Evolutionary conservation across 2,888 invertebrate species (phyloP).

Genomic region (Platypus cylindrus): DNA sequence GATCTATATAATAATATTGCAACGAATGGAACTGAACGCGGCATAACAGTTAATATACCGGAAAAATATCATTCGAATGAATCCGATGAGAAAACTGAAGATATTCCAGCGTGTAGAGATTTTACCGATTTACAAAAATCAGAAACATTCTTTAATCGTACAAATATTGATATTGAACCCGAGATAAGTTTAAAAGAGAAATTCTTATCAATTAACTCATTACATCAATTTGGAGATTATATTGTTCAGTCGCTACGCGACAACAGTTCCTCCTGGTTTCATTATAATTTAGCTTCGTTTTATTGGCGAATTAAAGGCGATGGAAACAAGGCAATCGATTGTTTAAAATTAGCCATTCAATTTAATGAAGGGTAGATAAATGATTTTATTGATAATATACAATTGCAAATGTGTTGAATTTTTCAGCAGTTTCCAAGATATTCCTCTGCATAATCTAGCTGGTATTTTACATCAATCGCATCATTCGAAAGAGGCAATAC

Average conservation of each 20-base stretch:
- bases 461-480: conserved; percentile 57
- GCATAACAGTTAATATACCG: conserved; percentile 31
- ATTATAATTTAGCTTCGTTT: conserved; percentile 65
- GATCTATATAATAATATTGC: conserved; percentile 54
- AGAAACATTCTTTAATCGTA: conserved; percentile 15
- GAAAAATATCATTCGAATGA: conserved; percentile 13
- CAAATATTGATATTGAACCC: conserved; percentile 22
- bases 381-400: too few relatives aligned
- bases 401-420: too few relatives aligned
- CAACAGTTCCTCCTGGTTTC: conserved; percentile 65
- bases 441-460: conserved; percentile 61
- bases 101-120: conserved; percentile 28
- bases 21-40: conserved; percentile 42
- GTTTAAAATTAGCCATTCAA: conserved; percentile 61
- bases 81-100: conserved; percentile 15
- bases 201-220: conserved; percentile 31
- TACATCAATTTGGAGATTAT: conserved; percentile 47
- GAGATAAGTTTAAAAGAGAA: conserved; percentile 38
- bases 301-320: conserved; percentile 68
- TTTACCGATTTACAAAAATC: conserved; percentile 16
- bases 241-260: conserved; percentile 46
- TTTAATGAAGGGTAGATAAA: conserved; percentile 53
- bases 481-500: conserved; percentile 56
- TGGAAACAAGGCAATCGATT: conserved; percentile 66
- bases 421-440: conserved; percentile 56